Conservation (phyloP, 2,888 invertebrate genomes). For the Latrodectus hesperus region DNA sequence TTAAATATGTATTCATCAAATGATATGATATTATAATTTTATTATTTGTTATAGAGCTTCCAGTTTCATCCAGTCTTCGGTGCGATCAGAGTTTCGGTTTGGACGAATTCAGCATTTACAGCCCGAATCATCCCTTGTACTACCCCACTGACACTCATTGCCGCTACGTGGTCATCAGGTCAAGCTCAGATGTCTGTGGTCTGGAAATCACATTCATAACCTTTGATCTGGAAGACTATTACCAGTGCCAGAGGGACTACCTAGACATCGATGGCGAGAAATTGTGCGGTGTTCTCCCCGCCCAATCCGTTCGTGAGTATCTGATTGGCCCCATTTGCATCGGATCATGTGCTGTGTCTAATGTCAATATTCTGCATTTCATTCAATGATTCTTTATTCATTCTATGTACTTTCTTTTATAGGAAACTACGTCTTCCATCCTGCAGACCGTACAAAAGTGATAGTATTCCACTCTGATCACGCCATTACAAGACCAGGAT, state of each 20-base stretch:
- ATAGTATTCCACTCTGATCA: conserved; percentile 53
- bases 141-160: conserved; percentile 52
- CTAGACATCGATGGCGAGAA: conserved; percentile 63
- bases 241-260: conserved; percentile 64
- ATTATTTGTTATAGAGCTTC: neutral
- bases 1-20: neutral
- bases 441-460: conserved; percentile 59
- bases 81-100: conserved; percentile 65
- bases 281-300: conserved; percentile 53
- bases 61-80: conserved; percentile 19
- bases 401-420: neutral
- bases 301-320: conserved; percentile 52
- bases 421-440: conserved; percentile 61
- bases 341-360: too few species aligned
- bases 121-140: conserved; percentile 43
- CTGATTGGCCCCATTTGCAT: neutral
- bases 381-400: neutral
- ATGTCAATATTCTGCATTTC: too few species aligned
- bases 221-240: conserved; percentile 65
- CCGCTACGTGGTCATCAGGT: conserved; percentile 57
- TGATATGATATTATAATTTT: neutral
- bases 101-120: conserved; percentile 56
- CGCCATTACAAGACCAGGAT: conserved; percentile 26
- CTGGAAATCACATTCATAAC: conserved; percentile 48
- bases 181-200: conserved; percentile 50